Evolutionary conservation across 2,888 invertebrate genomes (phyloP).

Genomic region (Pyrocoelia pectoralis): DNA sequence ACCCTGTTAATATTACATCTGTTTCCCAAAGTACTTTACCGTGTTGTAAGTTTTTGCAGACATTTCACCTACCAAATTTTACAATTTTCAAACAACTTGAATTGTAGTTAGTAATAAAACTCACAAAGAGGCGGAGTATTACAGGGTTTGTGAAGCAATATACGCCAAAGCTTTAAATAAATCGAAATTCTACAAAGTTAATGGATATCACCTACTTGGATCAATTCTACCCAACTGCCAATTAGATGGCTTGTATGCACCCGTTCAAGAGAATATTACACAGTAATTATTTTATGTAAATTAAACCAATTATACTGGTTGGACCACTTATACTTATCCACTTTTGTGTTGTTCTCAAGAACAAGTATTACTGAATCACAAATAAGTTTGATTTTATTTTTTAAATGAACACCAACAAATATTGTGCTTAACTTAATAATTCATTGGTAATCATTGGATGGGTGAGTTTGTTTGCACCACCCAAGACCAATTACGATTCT

Average conservation of each 20-base stretch:
- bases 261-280: slow-evolving; percentile 56
- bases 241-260: slow-evolving; percentile 62
- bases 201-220: slow-evolving; percentile 52
- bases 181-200: slow-evolving; percentile 48
- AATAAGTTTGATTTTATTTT: too few species aligned
- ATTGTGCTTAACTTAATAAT: too few species aligned
- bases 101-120: slow-evolving; percentile 54
- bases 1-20: slow-evolving; percentile 49
- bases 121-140: slow-evolving; percentile 55
- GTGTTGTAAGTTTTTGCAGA: slow-evolving; percentile 60
- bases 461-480: too few species aligned
- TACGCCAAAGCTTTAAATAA: slow-evolving; percentile 50
- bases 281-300: slow-evolving; percentile 49
- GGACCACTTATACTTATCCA: too few species aligned
- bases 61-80: too few species aligned
- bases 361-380: too few species aligned
- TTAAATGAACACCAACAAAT: too few species aligned
- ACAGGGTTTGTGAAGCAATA: slow-evolving; percentile 57
- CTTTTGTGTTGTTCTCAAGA: too few species aligned
- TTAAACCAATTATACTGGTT: too few species aligned
- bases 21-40: slow-evolving; percentile 51
- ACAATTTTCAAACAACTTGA: neutral
- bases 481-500: too few species aligned
- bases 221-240: slow-evolving; percentile 60
- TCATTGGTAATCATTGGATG: too few species aligned